Percentiles rank a stretch among this genome's conserved stretches.
phyloP scores from a whole-genome alignment of 2,113 vertebrate genomes.

The Fulica atra region DNA sequence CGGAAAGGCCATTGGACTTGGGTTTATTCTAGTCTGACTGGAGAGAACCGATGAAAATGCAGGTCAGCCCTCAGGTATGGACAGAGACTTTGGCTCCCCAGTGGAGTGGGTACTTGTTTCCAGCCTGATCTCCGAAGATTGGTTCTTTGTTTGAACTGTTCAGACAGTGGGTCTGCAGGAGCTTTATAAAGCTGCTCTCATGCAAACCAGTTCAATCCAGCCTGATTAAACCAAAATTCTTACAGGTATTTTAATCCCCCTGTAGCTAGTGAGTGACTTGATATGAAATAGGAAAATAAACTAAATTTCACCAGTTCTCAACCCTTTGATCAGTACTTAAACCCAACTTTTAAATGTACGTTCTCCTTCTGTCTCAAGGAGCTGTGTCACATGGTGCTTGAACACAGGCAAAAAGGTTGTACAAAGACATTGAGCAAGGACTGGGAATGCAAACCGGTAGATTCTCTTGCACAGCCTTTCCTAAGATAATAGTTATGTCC shows the following conservation, averaged over 20 bases:
- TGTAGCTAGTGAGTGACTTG: neutral
- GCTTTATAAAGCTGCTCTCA: neutral
- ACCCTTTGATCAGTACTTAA: neutral
- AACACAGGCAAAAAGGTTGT: neutral
- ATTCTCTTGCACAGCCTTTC: neutral
- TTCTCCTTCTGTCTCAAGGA: neutral
- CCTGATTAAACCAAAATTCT: neutral
- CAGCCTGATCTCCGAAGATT: neutral
- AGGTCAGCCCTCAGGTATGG: neutral
- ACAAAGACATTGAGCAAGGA: neutral
- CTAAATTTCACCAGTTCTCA: neutral
- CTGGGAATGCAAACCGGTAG: neutral
- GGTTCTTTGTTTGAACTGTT: neutral
- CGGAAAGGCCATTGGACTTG: neutral
- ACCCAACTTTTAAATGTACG: neutral
- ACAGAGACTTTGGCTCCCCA: neutral
- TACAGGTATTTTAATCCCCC: neutral
- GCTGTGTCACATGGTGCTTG: neutral
- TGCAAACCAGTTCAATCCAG: neutral
- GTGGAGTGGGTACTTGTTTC: neutral
- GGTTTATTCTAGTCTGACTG: neutral
- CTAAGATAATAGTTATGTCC: neutral
- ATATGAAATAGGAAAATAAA: neutral
- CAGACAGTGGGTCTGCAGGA: neutral
- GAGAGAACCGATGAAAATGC: neutral